phyloP scores from a whole-genome alignment of 2,888 invertebrate genomes.

The Melinopterus prodromus region DNA sequence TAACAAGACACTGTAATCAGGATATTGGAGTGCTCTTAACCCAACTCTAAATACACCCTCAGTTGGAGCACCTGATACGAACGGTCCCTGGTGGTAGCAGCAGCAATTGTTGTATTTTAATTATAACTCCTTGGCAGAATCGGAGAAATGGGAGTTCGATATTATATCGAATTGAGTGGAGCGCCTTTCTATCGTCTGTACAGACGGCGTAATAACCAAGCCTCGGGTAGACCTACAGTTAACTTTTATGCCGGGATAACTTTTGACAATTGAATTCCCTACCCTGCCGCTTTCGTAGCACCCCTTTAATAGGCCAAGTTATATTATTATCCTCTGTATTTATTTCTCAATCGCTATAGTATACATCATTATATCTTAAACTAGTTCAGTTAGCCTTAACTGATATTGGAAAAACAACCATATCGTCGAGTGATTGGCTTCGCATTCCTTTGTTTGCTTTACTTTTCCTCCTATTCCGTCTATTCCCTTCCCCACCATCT shows the following conservation, averaged over 20 bases:
- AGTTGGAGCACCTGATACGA: neutral
- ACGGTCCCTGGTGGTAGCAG: neutral
- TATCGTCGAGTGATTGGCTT: no score
- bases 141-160: neutral
- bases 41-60: neutral
- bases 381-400: no score
- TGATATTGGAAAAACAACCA: no score
- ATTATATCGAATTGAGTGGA: neutral
- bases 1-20: neutral
- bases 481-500: no score
- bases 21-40: neutral
- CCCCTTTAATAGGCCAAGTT: neutral
- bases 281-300: neutral
- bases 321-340: neutral
- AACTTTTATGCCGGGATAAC: neutral
- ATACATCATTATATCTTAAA: no score
- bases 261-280: neutral
- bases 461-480: no score
- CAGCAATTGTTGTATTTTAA: neutral
- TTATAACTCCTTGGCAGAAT: neutral
- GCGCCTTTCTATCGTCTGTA: neutral
- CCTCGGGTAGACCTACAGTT: neutral
- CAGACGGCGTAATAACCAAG: neutral
- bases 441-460: no score
- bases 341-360: no score